Evolutionary conservation across 2,888 invertebrate species (phyloP), one percentile per base, ranked within the genome.

Genomic region (Drosophila fulvimacula): DNA sequence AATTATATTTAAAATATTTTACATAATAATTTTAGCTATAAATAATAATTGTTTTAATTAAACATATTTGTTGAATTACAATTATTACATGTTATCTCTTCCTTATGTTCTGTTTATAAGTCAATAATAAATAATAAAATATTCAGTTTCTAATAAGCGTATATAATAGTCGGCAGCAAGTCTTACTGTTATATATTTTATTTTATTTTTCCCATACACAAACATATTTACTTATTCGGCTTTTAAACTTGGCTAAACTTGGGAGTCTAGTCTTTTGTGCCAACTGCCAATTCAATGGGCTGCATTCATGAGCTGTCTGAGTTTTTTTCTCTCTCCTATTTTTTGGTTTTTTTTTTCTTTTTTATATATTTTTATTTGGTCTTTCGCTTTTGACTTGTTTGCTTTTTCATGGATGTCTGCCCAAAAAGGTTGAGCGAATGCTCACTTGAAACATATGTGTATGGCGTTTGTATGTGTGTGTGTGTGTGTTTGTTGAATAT

Each of bases 231-330:
- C 73, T 75, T 88, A 81, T 88, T 86, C 80, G 81, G 73, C 79
- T 85, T 85, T 83, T 88, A 72, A 46, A 30, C 46, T 46, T 46
- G 46, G 83, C 83, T 88, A 78, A 83, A 85, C 88, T 83, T 76
- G 58, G 57, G 57, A 80, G 83, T 83, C 81, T 85, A 72, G 76
- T 79, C 82, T 71, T 88, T 83, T 83, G 80, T 84, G 73, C 83
- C 81, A 69, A 73, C 65, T 88, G 75, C 63, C 76, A 75, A 82
- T 86, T 84, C 81, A 81, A 88, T 84, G 86, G 81, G 66, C 68
- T 63, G 74, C 77, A 85, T 83, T 82, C 82, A 82, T 76, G 72
- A 61, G 52, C 78, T 69, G 81, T 78, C 79, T 80, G 82, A 69
- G 65, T 69, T 69, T 60, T 48, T 44, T 41, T 41, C 21, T 41